A percentile compares a stretch with the other conserved stretches of the same genome.
Evolutionary conservation across 1,140 invertebrate genomes (phyloP).

Genomic region (Drosophila murphyi): DNA sequence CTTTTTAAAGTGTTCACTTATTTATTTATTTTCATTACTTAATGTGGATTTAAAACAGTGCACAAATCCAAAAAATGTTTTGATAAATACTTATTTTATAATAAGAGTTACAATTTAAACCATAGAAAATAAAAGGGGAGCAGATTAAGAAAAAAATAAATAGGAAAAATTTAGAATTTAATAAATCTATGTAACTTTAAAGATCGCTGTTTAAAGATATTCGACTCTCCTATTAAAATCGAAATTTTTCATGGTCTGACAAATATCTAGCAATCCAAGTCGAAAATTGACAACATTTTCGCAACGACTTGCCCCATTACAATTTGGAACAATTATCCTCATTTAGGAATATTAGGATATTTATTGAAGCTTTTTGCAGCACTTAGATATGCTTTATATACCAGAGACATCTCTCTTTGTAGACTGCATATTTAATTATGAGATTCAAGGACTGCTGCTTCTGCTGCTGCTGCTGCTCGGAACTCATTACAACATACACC

Average conservation of each 20-base stretch:
- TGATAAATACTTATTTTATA: too few species aligned
- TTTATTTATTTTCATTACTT: too few species aligned
- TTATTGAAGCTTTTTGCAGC: not conserved
- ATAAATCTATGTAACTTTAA: too few species aligned
- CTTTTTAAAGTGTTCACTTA: too few species aligned
- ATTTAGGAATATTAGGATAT: not conserved
- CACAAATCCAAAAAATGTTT: too few species aligned
- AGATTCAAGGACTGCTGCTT: not conserved
- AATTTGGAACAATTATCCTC: not conserved
- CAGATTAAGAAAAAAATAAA: too few species aligned
- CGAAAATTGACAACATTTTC: not conserved
- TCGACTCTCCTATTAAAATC: not conserved
- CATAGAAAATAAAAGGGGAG: too few species aligned
- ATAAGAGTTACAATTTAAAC: too few species aligned
- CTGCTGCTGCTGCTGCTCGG: not conserved
- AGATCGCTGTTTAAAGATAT: too few species aligned
- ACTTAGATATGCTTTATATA: not conserved
- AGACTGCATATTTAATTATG: slow-evolving; percentile 31
- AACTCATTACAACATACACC: slow-evolving; percentile 30
- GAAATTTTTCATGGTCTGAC: not conserved
- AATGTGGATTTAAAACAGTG: too few species aligned
- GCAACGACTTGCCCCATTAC: not conserved
- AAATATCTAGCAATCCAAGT: not conserved
- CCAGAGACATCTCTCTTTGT: not conserved
- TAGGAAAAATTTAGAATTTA: too few species aligned